Evolutionary conservation across 2,113 vertebrate species (phyloP).

Genomic region (Colossoma macropomum): DNA sequence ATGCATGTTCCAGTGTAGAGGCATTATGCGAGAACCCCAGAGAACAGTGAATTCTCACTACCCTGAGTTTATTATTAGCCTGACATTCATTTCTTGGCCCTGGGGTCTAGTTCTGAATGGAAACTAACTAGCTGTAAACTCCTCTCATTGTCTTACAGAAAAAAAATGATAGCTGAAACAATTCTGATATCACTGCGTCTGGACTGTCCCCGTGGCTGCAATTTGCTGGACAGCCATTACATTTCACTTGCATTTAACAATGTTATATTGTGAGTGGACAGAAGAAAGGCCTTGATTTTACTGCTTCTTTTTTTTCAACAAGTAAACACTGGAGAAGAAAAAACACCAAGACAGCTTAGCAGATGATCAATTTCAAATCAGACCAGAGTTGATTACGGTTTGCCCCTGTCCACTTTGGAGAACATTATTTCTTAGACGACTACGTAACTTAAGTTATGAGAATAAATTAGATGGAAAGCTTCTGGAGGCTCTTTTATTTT

Average conservation of each 20-base stretch:
- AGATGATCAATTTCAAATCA: conserved; percentile 28
- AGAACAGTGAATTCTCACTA: conserved; percentile 16
- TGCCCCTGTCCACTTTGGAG: conserved; percentile 53
- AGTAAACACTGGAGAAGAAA: neutral
- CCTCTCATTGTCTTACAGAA: neutral
- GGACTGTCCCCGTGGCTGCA: neutral
- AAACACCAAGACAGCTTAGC: neutral
- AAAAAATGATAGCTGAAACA: conserved; percentile 11
- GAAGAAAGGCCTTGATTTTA: neutral
- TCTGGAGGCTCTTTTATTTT: conserved; percentile 47
- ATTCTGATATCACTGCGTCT: conserved; percentile 30
- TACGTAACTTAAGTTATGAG: conserved; percentile 63
- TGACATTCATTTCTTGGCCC: conserved; percentile 27
- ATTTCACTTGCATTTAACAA: conserved; percentile 22
- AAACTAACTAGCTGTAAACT: conserved; percentile 22
- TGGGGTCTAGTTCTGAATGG: conserved; percentile 17
- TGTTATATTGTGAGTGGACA: neutral
- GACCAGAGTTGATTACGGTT: conserved; percentile 15
- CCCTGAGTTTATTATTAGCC: conserved; percentile 14
- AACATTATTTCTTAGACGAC: conserved; percentile 62
- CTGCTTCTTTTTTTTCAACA: neutral
- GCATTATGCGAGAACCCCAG: neutral
- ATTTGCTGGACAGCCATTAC: neutral
- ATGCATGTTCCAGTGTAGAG: neutral
- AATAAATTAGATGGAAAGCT: conserved; percentile 62